Conservation (phyloP, 2,888 invertebrate species). For the Scrobipalpa costella region DNA sequence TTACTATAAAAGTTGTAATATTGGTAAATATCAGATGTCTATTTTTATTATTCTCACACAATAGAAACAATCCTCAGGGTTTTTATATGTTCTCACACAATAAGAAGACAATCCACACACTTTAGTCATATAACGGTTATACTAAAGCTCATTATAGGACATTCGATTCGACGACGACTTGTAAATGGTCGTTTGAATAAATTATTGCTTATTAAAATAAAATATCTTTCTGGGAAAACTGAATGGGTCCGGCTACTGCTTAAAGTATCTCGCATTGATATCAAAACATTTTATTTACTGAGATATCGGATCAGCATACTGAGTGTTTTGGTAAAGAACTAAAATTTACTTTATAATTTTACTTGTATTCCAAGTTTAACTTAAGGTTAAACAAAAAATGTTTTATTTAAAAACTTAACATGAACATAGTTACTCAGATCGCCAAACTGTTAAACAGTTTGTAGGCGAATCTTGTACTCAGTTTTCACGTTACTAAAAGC, state of each 20-base stretch:
- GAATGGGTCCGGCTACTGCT: conserved; percentile 29
- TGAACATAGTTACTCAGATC: too few relatives aligned
- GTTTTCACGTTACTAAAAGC: too few relatives aligned
- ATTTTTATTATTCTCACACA: too few relatives aligned
- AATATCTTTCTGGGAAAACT: conserved; percentile 28
- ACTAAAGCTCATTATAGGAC: conserved; percentile 14
- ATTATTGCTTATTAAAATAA: conserved; percentile 36
- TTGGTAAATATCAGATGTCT: too few relatives aligned
- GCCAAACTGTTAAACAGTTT: too few relatives aligned
- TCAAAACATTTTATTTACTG: not conserved
- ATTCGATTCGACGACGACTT: conserved; percentile 3
- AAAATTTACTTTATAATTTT: not conserved
- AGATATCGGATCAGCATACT: not conserved
- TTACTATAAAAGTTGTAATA: too few relatives aligned
- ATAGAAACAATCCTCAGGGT: too few relatives aligned
- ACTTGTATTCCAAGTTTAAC: not conserved
- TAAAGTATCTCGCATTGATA: conserved; percentile 27
- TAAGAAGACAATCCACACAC: conserved; percentile 34
- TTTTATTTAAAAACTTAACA: too few relatives aligned
- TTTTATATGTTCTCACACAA: conserved; percentile 9
- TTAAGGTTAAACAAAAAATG: too few relatives aligned
- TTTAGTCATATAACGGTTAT: conserved; percentile 9
- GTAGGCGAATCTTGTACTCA: too few relatives aligned
- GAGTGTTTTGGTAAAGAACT: not conserved
- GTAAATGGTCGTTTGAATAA: conserved; percentile 31